Evolutionary conservation across 2,888 invertebrate species (phyloP), one percentile per base, ranked within the genome.

Genomic region (Lepidonotus clava): DNA sequence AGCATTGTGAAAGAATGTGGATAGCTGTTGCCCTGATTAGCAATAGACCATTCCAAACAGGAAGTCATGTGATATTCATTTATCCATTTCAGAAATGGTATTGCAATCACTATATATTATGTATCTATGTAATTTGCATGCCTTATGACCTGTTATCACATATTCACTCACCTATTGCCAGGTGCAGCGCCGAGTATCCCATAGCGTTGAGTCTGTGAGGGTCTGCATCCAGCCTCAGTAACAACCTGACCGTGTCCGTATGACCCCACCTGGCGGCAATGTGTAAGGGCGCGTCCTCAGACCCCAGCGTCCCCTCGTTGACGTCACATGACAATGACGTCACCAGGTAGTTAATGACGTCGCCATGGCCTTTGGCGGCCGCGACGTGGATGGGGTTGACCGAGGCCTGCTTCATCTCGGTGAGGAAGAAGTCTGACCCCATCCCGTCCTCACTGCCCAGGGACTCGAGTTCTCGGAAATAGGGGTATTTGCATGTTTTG

Each of bases 231-330:
- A 66, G 34, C 67, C 51, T 24, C 6, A 85, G 46, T 11, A 85
- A 36, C 0, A 71, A 21, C 21, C 66, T 8, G 5, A 85, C 85
- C 32, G 51, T 71, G 28, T 51, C 76, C n/a, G 66, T 66, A 21
- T 51, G 61, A n/a, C 85, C 85, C 85, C 85, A 85, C 24, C 85
- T 67, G 40, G 67, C 67, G 32, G 85, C 85, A 1, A 85, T 40
- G 36, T 85, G 85, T 32, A 85, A 51, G 1, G 71, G 46, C 32
- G 85, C 76, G 21, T 85, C 85, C 51, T 85, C 71, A 1, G 85
- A 67, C 21, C 66, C 85, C 28, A 66, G 66, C 51, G 85, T 85
- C 51, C 61, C 61, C 21, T 36, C 41, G 34, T 85, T 85, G 1
- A 66, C 24, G 41, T 85, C 85, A 85, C 67, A 46, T 18, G 46